Percentiles rank a stretch among this genome's conserved stretches.
Conservation (phyloP, 2,113 vertebrate genomes). For the Ciconia stormi region DNA sequence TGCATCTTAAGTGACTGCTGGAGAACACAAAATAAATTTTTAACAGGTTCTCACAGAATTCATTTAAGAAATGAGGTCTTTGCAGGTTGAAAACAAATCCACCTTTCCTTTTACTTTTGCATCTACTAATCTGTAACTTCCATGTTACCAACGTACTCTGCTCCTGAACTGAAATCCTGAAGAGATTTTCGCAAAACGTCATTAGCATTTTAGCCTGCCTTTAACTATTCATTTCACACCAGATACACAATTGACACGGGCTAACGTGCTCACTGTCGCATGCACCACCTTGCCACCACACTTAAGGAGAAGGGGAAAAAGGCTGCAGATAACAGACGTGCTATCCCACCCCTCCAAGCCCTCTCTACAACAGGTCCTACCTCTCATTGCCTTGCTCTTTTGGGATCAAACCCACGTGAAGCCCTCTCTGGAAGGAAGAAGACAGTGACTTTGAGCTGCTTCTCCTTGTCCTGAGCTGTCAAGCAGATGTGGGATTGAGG, state of each 20-base stretch:
- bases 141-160: neutral
- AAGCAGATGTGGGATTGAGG: neutral
- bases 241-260: accelerated
- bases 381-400: neutral
- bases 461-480: neutral
- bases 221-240: neutral
- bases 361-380: neutral
- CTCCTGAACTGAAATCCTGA: neutral
- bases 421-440: neutral
- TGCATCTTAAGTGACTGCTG: neutral
- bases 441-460: slow-evolving; percentile 1
- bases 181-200: neutral
- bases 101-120: neutral
- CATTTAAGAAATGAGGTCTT: neutral
- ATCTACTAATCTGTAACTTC: neutral
- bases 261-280: accelerated
- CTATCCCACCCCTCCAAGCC: neutral
- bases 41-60: neutral
- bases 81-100: neutral
- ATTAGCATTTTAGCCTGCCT: neutral
- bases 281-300: neutral
- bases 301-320: neutral
- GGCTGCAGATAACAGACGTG: neutral
- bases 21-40: neutral
- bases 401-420: neutral